Base-by-base conservation (phyloP, 2,797 vertebrate species). In the Anableps anableps region DNA sequence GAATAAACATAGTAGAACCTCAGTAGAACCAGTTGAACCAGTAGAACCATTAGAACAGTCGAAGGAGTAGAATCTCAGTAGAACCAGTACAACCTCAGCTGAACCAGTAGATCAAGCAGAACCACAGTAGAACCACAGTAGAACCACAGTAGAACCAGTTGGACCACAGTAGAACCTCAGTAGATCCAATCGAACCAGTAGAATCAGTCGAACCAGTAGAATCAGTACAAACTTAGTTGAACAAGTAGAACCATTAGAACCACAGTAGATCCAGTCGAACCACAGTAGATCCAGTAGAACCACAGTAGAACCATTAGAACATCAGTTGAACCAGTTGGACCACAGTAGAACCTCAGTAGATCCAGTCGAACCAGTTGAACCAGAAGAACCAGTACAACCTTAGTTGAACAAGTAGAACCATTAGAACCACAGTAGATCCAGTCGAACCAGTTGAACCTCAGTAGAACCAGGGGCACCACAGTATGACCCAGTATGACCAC, bases 281-380 rank as follows among this genome's bases (percentile, higher is more conserved):
- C 43, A 17, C 10, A 36, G 31, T 11, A 68, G 62, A 53, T 81
- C 77, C 51, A 85, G 36, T 78, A 74, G 55, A 85, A 80, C 58
- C 19, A 68, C 6, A 68, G 34, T 4, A 68, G 19, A 23, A 68
- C 36, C 23, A n/a, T 1, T 10, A 14, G 8, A 47, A 14, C 9
- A 47, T 7, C 0, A 68, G n/a, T 8, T 17, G 8, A 11, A 62
- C 2, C 3, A 31, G 23, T 5, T 19, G 53, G 10, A 26, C 23
- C 29, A 66, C 10, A 45, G 17, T 3, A 16, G 58, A 29, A 62
- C 11, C n/a, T 13, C 48, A n/a, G n/a, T n/a, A n/a, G n/a, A n/a
- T n/a, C n/a, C 60, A n/a, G n/a, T n/a, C n/a, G n/a, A n/a, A n/a
- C n/a, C 58, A 62, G 26, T 14, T 31, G 55, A 11, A 60, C 8